These are phyloP conservation scores for Zapus hudsonius DNA, from an alignment of 2,113 vertebrate species.

Conservation along the genomic window DNA sequence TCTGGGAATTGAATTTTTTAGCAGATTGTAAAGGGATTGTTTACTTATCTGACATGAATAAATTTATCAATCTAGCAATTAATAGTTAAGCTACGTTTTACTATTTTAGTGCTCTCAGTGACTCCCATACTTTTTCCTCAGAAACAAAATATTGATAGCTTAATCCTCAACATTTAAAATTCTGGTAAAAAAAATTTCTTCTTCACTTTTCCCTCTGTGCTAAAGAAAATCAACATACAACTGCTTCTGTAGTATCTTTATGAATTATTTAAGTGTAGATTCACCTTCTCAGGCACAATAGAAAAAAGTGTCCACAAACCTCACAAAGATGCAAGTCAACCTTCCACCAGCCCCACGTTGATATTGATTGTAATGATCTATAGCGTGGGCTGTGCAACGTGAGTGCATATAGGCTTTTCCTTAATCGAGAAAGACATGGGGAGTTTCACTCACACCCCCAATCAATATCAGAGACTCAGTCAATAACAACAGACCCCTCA, in stretches of 20 bases:
- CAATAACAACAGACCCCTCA: slow-evolving; percentile 79
- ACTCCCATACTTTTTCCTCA: neutral
- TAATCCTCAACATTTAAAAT: neutral
- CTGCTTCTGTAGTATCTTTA: slow-evolving; percentile 67
- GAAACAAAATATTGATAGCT: neutral
- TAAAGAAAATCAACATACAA: slow-evolving; percentile 62
- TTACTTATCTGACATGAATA: neutral
- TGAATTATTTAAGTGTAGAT: slow-evolving; percentile 81
- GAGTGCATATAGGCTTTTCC: slow-evolving; percentile 58
- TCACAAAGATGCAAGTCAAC: slow-evolving; percentile 72
- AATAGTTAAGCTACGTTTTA: neutral
- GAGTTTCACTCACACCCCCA: slow-evolving; percentile 78
- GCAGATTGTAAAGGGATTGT: neutral
- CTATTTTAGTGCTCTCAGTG: neutral
- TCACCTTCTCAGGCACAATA: slow-evolving; percentile 65
- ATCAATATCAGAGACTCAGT: slow-evolving; percentile 82
- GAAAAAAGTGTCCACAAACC: slow-evolving; percentile 67
- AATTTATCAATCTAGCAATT: neutral
- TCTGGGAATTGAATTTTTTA: neutral
- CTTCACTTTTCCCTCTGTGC: neutral
- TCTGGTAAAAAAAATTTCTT: neutral
- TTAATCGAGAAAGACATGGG: slow-evolving; percentile 34
- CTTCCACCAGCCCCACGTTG: neutral
- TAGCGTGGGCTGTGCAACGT: slow-evolving; percentile 55
- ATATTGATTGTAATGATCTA: slow-evolving; percentile 83